Conservation (phyloP, 2,888 invertebrate genomes). For the Argyresthia albistria region DNA sequence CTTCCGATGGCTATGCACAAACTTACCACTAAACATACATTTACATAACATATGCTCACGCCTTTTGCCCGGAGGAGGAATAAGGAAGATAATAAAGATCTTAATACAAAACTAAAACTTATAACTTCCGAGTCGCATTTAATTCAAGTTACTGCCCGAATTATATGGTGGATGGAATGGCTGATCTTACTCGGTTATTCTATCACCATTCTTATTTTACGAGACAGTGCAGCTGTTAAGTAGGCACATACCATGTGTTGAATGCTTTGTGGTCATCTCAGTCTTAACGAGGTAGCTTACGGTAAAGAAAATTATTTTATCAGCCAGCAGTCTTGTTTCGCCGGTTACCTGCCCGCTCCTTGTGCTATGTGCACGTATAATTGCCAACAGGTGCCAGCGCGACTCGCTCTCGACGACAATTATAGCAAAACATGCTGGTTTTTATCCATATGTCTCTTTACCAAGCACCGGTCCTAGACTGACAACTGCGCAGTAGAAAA, state of each 20-base stretch:
- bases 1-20: slow-evolving; percentile 9
- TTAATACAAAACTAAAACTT: too few species aligned
- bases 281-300: neutral
- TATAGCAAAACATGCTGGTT: slow-evolving; percentile 24
- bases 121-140: too few species aligned
- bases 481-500: slow-evolving; percentile 12
- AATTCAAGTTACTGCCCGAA: too few species aligned
- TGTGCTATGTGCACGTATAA: slow-evolving; percentile 34
- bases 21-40: too few species aligned
- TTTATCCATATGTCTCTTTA: slow-evolving; percentile 17
- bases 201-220: neutral
- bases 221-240: too few species aligned
- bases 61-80: too few species aligned
- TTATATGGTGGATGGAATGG: neutral
- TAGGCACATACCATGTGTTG: too few species aligned
- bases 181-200: neutral
- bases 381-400: slow-evolving; percentile 33
- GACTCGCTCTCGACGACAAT: slow-evolving; percentile 19
- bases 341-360: slow-evolving; percentile 29
- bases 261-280: neutral
- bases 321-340: slow-evolving; percentile 30
- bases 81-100: too few species aligned
- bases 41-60: too few species aligned
- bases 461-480: slow-evolving; percentile 12
- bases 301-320: slow-evolving; percentile 34